A percentile compares a stretch with the other conserved stretches of the same genome.
Conservation (phyloP, 1,140 invertebrate species). For the Phenacoccus solenopsis region DNA sequence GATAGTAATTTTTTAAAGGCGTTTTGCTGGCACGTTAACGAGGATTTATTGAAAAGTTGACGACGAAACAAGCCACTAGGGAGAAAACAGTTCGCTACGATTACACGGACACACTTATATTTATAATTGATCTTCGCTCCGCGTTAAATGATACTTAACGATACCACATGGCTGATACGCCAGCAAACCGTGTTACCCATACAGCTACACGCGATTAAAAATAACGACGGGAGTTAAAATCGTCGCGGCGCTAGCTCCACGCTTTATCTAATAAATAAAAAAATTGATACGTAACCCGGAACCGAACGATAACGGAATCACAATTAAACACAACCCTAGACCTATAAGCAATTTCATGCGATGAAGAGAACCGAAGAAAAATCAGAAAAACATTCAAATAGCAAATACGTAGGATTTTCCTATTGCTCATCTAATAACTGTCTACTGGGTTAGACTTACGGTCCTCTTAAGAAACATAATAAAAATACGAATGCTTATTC, state of each 20-base stretch:
- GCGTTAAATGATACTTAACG: not conserved
- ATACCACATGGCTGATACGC: not conserved
- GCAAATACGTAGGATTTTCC: not conserved
- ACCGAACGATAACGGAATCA: too few species aligned
- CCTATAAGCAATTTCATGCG: too few species aligned
- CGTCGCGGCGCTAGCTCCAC: too few species aligned
- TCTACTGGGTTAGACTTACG: not conserved
- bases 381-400: conserved; percentile 3
- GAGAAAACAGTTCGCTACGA: not conserved
- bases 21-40: not conserved
- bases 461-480: conserved; percentile 6
- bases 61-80: not conserved
- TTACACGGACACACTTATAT: not conserved
- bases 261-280: too few species aligned
- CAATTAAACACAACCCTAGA: too few species aligned
- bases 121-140: not conserved
- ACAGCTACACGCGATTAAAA: not conserved
- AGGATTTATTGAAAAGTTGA: not conserved
- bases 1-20: not conserved
- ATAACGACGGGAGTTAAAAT: too few species aligned
- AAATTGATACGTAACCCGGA: too few species aligned
- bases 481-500: conserved; percentile 14
- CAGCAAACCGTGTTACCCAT: not conserved
- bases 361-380: too few species aligned
- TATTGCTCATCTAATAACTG: not conserved